A percentile compares a stretch with the other conserved stretches of the same genome.
phyloP scores from a whole-genome alignment of 1,140 invertebrate species.

The Pseudomyrmex dendroicus region DNA sequence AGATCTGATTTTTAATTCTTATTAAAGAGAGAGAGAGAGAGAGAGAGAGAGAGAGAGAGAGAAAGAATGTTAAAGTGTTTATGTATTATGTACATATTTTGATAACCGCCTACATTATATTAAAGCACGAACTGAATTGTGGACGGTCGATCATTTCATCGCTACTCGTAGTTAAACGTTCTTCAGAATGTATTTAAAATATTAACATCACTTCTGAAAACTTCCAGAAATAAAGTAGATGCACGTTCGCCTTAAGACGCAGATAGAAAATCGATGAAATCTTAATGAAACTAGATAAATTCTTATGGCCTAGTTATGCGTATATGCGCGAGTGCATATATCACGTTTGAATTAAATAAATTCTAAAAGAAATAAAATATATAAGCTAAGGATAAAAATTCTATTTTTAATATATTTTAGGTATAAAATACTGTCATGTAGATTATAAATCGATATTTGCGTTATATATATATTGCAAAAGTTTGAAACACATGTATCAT shows the following conservation, averaged over 20 bases:
- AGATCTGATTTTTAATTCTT: slow-evolving; percentile 29
- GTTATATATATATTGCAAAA: slow-evolving; percentile 13
- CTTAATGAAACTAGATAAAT: slow-evolving; percentile 23
- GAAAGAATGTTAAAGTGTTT: slow-evolving; percentile 37
- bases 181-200: slow-evolving; percentile 35
- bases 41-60: slow-evolving; percentile 10
- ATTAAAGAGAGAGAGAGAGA: slow-evolving; percentile 1
- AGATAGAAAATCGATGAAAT: slow-evolving; percentile 29
- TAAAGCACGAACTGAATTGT: slow-evolving; percentile 25
- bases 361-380: no score
- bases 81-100: slow-evolving; percentile 50
- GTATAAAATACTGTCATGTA: no score
- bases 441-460: neutral
- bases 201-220: slow-evolving; percentile 46
- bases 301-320: slow-evolving; percentile 16
- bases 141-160: neutral
- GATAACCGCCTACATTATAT: slow-evolving; percentile 14
- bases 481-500: neutral
- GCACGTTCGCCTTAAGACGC: neutral
- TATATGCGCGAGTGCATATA: neutral
- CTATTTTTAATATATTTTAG: no score
- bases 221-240: slow-evolving; percentile 30
- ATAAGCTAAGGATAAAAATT: no score
- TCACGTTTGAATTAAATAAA: slow-evolving; percentile 23
- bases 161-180: slow-evolving; percentile 9